Evolutionary conservation across 2,113 vertebrate species (phyloP), one percentile per base, ranked within the genome.

Genomic region (Hemicordylus capensis): DNA sequence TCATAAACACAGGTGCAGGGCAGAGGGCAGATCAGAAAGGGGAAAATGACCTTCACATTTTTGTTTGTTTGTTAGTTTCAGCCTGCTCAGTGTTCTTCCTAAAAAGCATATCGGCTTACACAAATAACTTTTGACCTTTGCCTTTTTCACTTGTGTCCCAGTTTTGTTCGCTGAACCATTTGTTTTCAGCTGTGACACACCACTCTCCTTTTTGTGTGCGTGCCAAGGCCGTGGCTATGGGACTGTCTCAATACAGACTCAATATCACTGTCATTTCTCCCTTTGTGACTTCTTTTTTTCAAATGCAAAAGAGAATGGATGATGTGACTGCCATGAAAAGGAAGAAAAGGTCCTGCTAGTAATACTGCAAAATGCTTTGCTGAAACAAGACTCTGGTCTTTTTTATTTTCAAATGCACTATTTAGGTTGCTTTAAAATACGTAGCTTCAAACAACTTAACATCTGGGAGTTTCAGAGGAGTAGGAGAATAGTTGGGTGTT

Each of bases 121-220:
- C 91, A 93, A 92, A 93, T 76, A 92, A 90, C 93, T 91, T 93
- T 82, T 64, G 85, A 92, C 93, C 93, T 92, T 87, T 83, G 63
- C 78, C 84, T 91, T 85, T 44, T 72, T 91, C 31, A 6, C 92
- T 92, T 90, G 88, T 87, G 84, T 81, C 48, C 0, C 61, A 51
- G 73, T 69, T 59, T 93, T 87, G 89, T 92, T 87, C 44, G 31
- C 0, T 8, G 73, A 81, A 48, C 91, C 79, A 94, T 90, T 75
- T 69, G 93, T 94, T 93, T 4, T 42, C 37, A 22, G 44, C 58
- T 59, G n/a, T 73, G 85, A 86, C 89, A 90, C 31, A 19, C 64
- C 34, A 75, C n/a, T 73, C 89, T 34, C 24, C 24, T 44, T 91
- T 91, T 76, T 86, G 59, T 64, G 34, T 19, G 63, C 0, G 17